Evolutionary conservation across 2,113 vertebrate species (phyloP).

Genomic region (Chauna torquata): DNA sequence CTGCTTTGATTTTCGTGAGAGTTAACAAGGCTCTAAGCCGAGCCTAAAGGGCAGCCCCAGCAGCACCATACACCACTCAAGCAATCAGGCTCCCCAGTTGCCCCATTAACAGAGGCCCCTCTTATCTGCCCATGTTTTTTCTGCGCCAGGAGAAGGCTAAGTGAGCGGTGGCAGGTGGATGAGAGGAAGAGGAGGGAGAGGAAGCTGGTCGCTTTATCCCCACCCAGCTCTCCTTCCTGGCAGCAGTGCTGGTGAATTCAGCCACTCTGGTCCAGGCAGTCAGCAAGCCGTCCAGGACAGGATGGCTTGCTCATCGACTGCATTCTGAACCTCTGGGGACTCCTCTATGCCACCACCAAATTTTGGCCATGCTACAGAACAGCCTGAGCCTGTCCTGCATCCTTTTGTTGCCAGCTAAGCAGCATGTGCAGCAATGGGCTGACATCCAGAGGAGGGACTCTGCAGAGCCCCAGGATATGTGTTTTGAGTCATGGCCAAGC

Average conservation of each 20-base stretch:
- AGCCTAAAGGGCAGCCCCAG: background rate
- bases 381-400: background rate
- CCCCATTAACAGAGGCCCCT: background rate
- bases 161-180: background rate
- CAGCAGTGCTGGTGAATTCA: background rate
- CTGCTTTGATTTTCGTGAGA: background rate
- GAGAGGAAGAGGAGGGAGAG: background rate
- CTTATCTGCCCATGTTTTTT: background rate
- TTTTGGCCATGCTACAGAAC: background rate
- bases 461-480: fast-evolving
- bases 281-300: background rate
- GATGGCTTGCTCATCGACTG: background rate
- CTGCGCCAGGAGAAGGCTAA: background rate
- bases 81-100: background rate
- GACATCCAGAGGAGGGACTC: background rate
- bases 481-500: background rate
- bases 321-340: background rate
- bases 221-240: background rate
- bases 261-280: background rate
- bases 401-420: background rate
- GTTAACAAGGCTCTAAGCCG: background rate
- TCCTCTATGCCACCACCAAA: background rate
- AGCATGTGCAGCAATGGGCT: background rate
- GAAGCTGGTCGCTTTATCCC: background rate
- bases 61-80: background rate